These are phyloP conservation scores for Iphiclides podalirius DNA, from an alignment of 2,888 invertebrate genomes.

Conservation along the genomic window DNA sequence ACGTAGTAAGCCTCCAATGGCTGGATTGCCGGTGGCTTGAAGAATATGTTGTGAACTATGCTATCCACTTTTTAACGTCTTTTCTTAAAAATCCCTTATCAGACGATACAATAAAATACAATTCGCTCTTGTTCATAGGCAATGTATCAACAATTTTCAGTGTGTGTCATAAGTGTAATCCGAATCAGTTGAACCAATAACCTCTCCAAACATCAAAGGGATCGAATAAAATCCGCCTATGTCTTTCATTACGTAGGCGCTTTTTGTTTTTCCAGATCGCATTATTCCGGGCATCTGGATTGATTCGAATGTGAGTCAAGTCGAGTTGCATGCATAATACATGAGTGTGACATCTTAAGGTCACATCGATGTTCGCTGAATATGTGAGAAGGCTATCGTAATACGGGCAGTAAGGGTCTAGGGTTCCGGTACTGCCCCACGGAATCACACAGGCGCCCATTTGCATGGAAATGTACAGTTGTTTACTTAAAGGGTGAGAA, in stretches of 20 bases:
- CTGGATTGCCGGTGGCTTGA: too few species aligned
- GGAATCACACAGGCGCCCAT: conserved; percentile 47
- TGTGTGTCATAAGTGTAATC: too few species aligned
- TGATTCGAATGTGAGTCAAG: conserved; percentile 58
- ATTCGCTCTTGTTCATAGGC: too few species aligned
- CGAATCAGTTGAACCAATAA: background rate
- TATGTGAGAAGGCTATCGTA: conserved; percentile 38
- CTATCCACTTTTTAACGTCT: too few species aligned
- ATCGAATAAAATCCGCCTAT: conserved; percentile 32
- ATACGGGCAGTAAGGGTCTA: conserved; percentile 27
- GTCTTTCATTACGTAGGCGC: conserved; percentile 47
- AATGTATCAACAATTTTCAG: too few species aligned
- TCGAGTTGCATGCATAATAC: conserved; percentile 60
- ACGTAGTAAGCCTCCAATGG: too few species aligned
- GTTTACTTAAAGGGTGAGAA: conserved; percentile 24
- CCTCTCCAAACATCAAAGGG: conserved; percentile 14
- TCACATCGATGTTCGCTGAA: conserved; percentile 40
- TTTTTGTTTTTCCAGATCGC: conserved; percentile 45
- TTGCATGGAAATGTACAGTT: conserved; percentile 46
- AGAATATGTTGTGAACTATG: too few species aligned
- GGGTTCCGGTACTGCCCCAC: conserved; percentile 40
- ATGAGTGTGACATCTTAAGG: conserved; percentile 51
- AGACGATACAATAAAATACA: too few species aligned
- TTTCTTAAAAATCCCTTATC: too few species aligned
- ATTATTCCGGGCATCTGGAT: conserved; percentile 56